phyloP scores from a whole-genome alignment of 2,888 invertebrate species.

The Drosophila glabriapex region DNA sequence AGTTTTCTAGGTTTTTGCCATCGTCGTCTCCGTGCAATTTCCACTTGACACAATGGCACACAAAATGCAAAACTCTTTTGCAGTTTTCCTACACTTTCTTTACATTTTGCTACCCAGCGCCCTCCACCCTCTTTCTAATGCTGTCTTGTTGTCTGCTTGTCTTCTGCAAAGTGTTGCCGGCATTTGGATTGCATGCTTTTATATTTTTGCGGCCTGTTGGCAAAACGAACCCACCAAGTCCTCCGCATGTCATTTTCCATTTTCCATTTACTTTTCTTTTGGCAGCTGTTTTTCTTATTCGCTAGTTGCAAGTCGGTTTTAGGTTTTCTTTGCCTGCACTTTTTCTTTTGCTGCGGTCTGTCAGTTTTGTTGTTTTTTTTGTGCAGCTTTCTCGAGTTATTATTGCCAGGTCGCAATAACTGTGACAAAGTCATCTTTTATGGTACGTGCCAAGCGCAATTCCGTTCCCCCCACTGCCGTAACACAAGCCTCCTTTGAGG shows the following conservation, averaged over 20 bases:
- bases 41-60: conserved; percentile 84
- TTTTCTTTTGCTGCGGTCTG: conserved; percentile 25
- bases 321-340: conserved; percentile 29
- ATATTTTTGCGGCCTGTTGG: conserved; percentile 47
- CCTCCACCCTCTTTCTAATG: conserved; percentile 6
- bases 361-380: conserved; percentile 24
- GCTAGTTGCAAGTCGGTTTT: conserved; percentile 61
- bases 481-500: conserved; percentile 15
- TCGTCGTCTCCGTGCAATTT: conserved; percentile 61
- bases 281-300: conserved; percentile 59
- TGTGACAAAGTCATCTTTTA: conserved; percentile 71
- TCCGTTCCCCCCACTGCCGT: conserved; percentile 24
- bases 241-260: conserved; percentile 67
- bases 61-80: conserved; percentile 78
- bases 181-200: conserved; percentile 67
- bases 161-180: conserved; percentile 66
- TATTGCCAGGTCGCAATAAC: conserved; percentile 73
- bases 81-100: conserved; percentile 19
- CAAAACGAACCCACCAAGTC: conserved; percentile 40
- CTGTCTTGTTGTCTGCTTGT: conserved; percentile 37
- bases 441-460: conserved; percentile 45
- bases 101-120: neutral
- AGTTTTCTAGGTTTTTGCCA: conserved; percentile 64
- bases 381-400: conserved; percentile 67
- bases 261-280: conserved; percentile 62